Percentiles rank a stretch among this genome's conserved stretches.
phyloP scores from a whole-genome alignment of 92 coral and sea anemone genomes.

The Heteractis magnifica region DNA sequence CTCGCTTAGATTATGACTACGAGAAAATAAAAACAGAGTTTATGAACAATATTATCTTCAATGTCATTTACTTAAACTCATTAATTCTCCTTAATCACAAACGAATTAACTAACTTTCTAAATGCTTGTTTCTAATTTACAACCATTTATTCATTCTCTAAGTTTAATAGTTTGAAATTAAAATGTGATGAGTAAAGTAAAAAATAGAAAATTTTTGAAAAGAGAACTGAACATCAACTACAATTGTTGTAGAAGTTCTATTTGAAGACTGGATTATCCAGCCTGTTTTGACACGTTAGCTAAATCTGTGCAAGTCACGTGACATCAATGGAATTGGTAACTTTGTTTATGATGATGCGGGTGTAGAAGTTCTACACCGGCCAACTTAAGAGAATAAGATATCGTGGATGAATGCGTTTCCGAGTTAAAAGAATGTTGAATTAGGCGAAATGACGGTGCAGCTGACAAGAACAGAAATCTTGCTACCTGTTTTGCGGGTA shows the following conservation, averaged over 20 bases:
- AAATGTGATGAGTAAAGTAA: neutral
- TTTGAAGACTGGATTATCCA: too few relatives aligned
- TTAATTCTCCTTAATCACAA: neutral
- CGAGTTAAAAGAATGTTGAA: neutral
- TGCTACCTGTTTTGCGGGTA: constrained; percentile 34
- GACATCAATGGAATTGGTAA: neutral
- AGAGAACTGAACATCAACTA: neutral
- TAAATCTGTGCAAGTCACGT: neutral
- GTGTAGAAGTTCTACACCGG: neutral
- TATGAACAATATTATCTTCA: neutral
- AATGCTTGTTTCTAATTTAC: neutral
- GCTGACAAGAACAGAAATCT: constrained; percentile 8
- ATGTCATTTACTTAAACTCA: constrained; percentile 2
- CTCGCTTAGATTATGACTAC: constrained; percentile 12
- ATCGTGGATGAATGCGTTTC: neutral
- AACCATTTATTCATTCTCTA: neutral
- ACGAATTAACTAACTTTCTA: constrained; percentile 1
- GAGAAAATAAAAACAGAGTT: neutral
- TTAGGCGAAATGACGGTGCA: neutral
- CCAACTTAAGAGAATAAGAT: neutral
- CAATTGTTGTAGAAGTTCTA: too few relatives aligned
- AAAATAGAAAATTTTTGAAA: neutral
- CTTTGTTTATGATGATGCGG: neutral
- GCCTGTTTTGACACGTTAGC: neutral
- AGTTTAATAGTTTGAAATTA: neutral